Evolutionary conservation across 1,140 invertebrate genomes (phyloP).

Genomic region (Danaus melanippus): DNA sequence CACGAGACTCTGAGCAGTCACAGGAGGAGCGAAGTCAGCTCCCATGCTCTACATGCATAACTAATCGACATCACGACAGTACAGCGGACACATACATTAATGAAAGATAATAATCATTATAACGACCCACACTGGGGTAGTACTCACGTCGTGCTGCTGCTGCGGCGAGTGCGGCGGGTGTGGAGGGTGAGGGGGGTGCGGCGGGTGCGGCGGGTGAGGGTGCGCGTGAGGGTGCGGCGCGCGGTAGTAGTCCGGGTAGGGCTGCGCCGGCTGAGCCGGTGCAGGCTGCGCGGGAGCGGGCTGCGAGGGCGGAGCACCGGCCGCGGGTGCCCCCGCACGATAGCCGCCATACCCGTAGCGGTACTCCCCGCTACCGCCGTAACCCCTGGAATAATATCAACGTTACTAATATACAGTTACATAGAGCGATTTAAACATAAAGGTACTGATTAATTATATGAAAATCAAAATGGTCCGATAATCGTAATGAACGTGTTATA

Average conservation of each 20-base stretch:
- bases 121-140: too few species aligned
- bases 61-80: background rate
- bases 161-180: slow-evolving; percentile 28
- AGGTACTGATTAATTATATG: too few species aligned
- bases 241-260: slow-evolving; percentile 78
- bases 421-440: too few species aligned
- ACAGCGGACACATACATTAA: background rate
- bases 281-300: slow-evolving; percentile 33
- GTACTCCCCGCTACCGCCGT: slow-evolving; percentile 49
- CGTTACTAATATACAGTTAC: background rate
- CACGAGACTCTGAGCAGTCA: too few species aligned
- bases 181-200: slow-evolving; percentile 23
- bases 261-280: slow-evolving; percentile 56
- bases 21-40: too few species aligned
- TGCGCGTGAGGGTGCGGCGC: slow-evolving; percentile 39
- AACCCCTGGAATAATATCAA: slow-evolving; percentile 34
- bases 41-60: too few species aligned
- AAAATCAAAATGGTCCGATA: too few species aligned
- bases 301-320: slow-evolving; percentile 67
- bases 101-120: too few species aligned
- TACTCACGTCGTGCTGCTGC: slow-evolving; percentile 35
- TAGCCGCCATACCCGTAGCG: slow-evolving; percentile 68
- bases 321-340: slow-evolving; percentile 51
- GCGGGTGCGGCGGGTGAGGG: slow-evolving; percentile 29
- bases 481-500: too few species aligned